Percentiles rank a stretch among this genome's conserved stretches.
phyloP scores from a whole-genome alignment of 2,797 vertebrate genomes.

The Perodicticus potto region DNA sequence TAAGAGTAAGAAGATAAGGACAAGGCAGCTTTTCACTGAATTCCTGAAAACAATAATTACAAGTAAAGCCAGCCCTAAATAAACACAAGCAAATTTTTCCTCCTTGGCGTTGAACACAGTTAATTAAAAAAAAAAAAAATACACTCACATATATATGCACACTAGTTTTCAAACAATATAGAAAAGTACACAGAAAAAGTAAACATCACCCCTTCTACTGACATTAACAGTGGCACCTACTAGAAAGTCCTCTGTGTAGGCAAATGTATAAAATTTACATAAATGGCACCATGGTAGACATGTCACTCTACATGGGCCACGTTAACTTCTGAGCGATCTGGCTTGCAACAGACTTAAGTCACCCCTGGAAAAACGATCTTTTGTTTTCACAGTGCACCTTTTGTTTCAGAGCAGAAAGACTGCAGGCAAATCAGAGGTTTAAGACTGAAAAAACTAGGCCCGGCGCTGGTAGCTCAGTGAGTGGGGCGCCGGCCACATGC shows the following conservation, averaged over 20 bases:
- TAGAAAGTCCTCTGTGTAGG: fast-evolving
- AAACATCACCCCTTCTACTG: not conserved
- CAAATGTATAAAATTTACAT: not conserved
- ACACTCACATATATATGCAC: not conserved
- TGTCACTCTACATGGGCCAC: fast-evolving
- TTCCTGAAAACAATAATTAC: not conserved
- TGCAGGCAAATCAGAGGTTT: not conserved
- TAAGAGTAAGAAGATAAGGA: not conserved
- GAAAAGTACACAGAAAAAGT: not conserved
- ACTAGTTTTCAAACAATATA: not conserved
- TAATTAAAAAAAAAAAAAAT: not conserved
- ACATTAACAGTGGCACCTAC: not conserved
- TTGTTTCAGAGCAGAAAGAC: not conserved
- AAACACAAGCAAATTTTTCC: not conserved
- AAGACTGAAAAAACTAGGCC: not conserved
- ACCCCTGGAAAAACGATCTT: not conserved
- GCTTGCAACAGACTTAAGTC: not conserved
- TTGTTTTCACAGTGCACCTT: not conserved
- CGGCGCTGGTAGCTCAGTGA: too few species aligned
- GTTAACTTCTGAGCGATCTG: not conserved
- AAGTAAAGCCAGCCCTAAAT: not conserved
- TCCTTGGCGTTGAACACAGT: not conserved
- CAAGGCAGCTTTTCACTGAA: conserved; percentile 15
- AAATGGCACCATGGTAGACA: fast-evolving
- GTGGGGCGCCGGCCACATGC: too few species aligned